phyloP scores from a whole-genome alignment of 2,113 vertebrate species.

The Elachura formosa region DNA sequence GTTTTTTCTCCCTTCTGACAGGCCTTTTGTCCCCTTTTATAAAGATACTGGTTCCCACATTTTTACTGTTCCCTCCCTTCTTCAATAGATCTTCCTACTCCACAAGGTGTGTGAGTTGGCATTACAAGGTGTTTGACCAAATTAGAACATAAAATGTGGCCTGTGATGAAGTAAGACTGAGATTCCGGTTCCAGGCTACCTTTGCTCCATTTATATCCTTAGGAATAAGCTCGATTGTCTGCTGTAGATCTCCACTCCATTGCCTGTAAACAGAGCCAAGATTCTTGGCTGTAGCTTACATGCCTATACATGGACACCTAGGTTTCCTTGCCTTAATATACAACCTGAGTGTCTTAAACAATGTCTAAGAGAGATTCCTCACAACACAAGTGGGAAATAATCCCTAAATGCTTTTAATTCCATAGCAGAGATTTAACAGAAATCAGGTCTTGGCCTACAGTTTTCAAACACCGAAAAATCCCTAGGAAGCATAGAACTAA shows the following conservation, averaged over 20 bases:
- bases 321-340: not conserved
- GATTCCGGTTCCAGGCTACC: not conserved
- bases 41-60: not conserved
- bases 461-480: not conserved
- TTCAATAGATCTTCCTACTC: not conserved
- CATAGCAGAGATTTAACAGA: not conserved
- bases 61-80: not conserved
- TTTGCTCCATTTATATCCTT: not conserved
- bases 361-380: not conserved
- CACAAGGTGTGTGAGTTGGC: not conserved
- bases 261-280: not conserved
- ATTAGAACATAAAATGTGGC: not conserved
- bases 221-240: not conserved
- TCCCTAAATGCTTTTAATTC: not conserved
- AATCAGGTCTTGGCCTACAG: not conserved
- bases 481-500: not conserved
- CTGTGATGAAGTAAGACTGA: not conserved
- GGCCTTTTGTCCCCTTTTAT: not conserved
- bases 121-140: not conserved
- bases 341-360: not conserved
- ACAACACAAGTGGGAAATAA: not conserved
- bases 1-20: not conserved
- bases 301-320: not conserved
- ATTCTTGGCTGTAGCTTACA: not conserved
- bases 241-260: not conserved